Evolutionary conservation across 30 jellyfish, hydroid and myxozoan genomes (phyloP).

Genomic region (Aurelia coerulea): DNA sequence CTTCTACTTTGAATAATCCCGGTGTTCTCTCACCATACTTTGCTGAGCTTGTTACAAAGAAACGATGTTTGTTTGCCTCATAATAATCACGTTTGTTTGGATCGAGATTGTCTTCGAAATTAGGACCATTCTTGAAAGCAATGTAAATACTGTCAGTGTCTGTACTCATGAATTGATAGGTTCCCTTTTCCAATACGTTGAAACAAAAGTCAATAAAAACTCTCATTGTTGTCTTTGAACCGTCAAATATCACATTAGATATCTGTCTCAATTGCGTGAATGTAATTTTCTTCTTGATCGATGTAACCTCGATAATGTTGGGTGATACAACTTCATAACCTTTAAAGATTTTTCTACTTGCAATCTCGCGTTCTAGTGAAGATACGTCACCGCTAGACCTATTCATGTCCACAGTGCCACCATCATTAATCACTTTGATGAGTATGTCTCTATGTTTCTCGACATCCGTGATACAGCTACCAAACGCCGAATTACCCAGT

Average conservation of each 20-base stretch:
- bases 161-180: neutral
- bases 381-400: too few relatives aligned
- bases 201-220: neutral
- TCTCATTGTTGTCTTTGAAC: neutral
- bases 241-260: neutral
- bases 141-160: constrained; percentile 10
- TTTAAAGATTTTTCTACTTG: neutral
- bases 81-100: neutral
- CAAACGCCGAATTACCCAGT: neutral
- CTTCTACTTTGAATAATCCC: neutral
- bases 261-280: neutral
- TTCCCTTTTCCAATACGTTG: neutral
- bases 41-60: neutral
- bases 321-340: neutral
- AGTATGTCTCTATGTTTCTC: neutral
- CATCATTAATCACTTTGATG: neutral
- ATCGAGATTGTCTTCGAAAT: neutral
- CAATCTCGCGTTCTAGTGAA: too few relatives aligned
- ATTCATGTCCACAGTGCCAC: too few relatives aligned
- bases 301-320: neutral
- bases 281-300: neutral
- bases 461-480: neutral
- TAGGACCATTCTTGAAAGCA: neutral
- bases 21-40: neutral
- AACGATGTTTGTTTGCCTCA: neutral